Conservation (phyloP, 2,888 invertebrate species). For the Mystacides longicornis region DNA sequence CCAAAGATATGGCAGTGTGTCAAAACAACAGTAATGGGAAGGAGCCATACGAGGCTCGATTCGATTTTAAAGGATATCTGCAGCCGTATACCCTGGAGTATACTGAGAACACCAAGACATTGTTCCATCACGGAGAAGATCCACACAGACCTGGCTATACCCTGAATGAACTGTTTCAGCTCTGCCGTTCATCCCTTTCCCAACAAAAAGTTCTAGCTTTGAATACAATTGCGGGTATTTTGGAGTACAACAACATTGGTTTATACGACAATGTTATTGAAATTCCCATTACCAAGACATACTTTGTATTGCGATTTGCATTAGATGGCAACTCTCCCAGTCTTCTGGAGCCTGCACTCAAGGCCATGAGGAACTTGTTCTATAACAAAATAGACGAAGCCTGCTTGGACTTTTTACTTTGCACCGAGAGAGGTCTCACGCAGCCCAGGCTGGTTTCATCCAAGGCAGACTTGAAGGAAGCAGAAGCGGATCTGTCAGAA, state of each 20-base stretch:
- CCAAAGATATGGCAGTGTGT: conserved; percentile 51
- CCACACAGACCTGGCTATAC: conserved; percentile 87
- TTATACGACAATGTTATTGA: conserved; percentile 69
- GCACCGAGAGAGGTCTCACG: conserved; percentile 55
- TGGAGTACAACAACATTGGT: conserved; percentile 65
- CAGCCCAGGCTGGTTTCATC: conserved; percentile 54
- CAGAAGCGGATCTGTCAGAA: conserved; percentile 50
- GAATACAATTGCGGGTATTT: conserved; percentile 69
- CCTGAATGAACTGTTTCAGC: conserved; percentile 76
- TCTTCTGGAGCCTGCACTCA: conserved; percentile 67
- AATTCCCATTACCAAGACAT: conserved; percentile 66
- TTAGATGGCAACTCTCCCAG: conserved; percentile 74
- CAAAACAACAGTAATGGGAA: conserved; percentile 39
- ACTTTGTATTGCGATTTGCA: conserved; percentile 76
- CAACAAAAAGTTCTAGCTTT: conserved; percentile 81
- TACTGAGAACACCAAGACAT: conserved; percentile 48
- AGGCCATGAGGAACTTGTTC: conserved; percentile 66
- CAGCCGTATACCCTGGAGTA: conserved; percentile 61
- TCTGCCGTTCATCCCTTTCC: conserved; percentile 66
- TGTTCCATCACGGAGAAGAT: conserved; percentile 92
- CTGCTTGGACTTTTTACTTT: conserved; percentile 60
- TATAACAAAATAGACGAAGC: conserved; percentile 74
- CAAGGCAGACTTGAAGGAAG: conserved; percentile 47
- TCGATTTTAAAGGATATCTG: conserved; percentile 75
- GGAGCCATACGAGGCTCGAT: conserved; percentile 67